Conservation (phyloP, 2,797 vertebrate species). For the Pygocentrus nattereri region DNA sequence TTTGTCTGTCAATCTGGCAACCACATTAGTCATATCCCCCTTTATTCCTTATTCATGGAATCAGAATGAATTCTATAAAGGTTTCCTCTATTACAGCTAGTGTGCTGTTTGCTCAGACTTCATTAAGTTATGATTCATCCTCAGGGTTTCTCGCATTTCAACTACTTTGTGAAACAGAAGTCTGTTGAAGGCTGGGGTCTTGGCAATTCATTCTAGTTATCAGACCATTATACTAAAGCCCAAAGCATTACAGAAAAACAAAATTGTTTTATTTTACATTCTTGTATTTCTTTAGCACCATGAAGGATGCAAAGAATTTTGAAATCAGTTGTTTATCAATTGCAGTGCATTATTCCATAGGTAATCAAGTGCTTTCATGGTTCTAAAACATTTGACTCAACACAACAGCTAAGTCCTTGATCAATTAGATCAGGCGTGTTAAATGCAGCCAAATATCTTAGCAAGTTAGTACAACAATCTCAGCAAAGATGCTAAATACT, state of each 20-base stretch:
- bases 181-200: background rate
- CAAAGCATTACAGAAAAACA: background rate
- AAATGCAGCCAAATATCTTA: background rate
- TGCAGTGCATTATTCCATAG: too few relatives aligned
- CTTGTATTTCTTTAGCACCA: background rate
- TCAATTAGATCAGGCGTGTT: background rate
- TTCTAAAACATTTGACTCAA: background rate
- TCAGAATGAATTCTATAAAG: slow-evolving; percentile 43
- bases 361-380: background rate
- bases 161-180: background rate
- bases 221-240: background rate
- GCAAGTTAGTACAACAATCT: background rate
- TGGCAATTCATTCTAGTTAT: slow-evolving; percentile 4
- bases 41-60: slow-evolving; percentile 52
- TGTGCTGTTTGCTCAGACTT: slow-evolving; percentile 28
- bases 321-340: background rate
- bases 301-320: background rate
- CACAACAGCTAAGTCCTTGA: background rate
- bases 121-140: slow-evolving; percentile 40
- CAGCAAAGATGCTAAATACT: background rate
- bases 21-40: slow-evolving; percentile 29
- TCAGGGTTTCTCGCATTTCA: slow-evolving; percentile 8
- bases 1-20: slow-evolving; percentile 30
- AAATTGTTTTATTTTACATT: background rate
- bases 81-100: slow-evolving; percentile 20